Evolutionary conservation across 2,797 vertebrate species (phyloP).

Genomic region (Tragelaphus oryx): DNA sequence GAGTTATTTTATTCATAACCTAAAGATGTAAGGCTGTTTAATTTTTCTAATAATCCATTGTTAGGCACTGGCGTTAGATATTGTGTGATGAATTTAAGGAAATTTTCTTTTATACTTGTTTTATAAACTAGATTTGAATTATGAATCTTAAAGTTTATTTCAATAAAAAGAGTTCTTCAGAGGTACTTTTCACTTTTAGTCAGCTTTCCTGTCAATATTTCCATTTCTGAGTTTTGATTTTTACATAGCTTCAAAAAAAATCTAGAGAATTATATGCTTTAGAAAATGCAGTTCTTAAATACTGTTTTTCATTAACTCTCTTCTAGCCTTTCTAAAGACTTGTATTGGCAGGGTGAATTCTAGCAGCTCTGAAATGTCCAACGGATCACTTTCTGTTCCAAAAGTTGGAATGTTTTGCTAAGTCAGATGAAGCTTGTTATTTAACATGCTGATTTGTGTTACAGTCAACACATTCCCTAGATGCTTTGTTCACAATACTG

Average conservation of each 20-base stretch:
- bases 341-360: conserved; percentile 57
- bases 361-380: conserved; percentile 66
- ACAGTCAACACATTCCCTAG: conserved; percentile 72
- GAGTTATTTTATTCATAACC: background rate
- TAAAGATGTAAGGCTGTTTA: background rate
- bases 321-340: conserved; percentile 41
- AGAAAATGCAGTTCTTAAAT: background rate
- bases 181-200: conserved; percentile 24
- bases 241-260: conserved; percentile 25
- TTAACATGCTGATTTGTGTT: conserved; percentile 66
- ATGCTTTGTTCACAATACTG: conserved; percentile 64
- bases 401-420: conserved; percentile 67
- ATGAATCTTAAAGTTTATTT: conserved; percentile 35
- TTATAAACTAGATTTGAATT: conserved; percentile 37
- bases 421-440: conserved; percentile 71
- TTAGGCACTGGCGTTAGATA: background rate
- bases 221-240: conserved; percentile 30
- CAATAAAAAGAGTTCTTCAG: background rate
- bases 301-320: conserved; percentile 1
- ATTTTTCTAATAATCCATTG: background rate
- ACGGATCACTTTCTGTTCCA: conserved; percentile 69
- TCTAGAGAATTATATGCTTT: background rate
- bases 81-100: conserved; percentile 6
- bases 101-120: background rate
- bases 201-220: background rate